Evolutionary conservation across 2,888 invertebrate species (phyloP).

Genomic region (Pammene aurita): DNA sequence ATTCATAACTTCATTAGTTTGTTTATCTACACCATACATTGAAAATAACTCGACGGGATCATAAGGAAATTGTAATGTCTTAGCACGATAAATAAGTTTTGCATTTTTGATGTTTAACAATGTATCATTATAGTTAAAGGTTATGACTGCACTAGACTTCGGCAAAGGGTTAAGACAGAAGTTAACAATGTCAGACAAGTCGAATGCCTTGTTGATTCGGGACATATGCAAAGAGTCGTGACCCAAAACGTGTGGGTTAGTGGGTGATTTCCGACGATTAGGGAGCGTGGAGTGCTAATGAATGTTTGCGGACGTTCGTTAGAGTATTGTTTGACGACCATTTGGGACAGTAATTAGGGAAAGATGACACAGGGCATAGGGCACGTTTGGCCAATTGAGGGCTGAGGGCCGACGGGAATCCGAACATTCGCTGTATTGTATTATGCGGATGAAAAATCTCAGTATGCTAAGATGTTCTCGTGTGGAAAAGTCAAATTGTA

Average conservation of each 20-base stretch:
- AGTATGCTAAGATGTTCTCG: too few species aligned
- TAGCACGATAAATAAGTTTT: too few species aligned
- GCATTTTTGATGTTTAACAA: too few species aligned
- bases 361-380: conserved; percentile 10
- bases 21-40: too few species aligned
- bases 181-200: background rate
- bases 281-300: conserved; percentile 25
- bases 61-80: too few species aligned
- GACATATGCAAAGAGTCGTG: conserved; percentile 15
- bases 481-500: too few species aligned
- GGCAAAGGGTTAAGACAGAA: background rate
- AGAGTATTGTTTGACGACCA: conserved; percentile 54
- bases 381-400: background rate
- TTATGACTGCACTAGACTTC: too few species aligned
- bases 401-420: background rate
- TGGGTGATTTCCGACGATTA: conserved; percentile 24
- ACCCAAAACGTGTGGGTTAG: conserved; percentile 8
- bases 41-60: too few species aligned
- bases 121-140: too few species aligned
- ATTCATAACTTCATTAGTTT: too few species aligned
- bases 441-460: too few species aligned
- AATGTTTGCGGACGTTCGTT: conserved; percentile 38
- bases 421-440: too few species aligned
- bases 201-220: conserved; percentile 1
- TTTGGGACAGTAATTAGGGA: conserved; percentile 45